Conservation (phyloP, 2,888 invertebrate species). For the Cerastoderma edule region DNA sequence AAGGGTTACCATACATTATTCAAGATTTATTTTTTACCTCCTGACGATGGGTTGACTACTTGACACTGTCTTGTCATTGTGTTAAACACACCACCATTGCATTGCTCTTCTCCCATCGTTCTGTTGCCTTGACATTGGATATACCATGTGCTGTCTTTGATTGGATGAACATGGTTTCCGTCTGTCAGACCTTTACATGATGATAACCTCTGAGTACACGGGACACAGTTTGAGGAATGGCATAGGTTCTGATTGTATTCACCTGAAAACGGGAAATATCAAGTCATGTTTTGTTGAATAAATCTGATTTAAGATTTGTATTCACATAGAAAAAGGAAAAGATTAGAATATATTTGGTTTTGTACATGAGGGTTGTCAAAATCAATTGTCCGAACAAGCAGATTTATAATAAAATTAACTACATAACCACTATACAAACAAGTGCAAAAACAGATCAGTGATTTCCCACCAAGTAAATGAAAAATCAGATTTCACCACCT, state of each 20-base stretch:
- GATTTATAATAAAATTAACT: too few relatives aligned
- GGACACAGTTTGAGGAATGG: constrained; percentile 47
- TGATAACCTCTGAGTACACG: constrained; percentile 51
- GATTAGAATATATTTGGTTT: too few relatives aligned
- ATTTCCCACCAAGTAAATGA: too few relatives aligned
- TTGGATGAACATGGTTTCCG: constrained; percentile 57
- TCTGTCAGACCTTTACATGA: constrained; percentile 60
- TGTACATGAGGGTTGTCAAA: too few relatives aligned
- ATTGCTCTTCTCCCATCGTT: constrained; percentile 54
- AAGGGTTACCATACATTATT: background rate
- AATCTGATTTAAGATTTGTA: too few relatives aligned
- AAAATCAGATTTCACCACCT: too few relatives aligned
- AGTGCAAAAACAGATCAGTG: too few relatives aligned
- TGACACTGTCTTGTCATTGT: constrained; percentile 47
- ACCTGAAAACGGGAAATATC: too few relatives aligned
- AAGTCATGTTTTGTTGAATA: too few relatives aligned
- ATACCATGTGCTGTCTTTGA: constrained; percentile 43
- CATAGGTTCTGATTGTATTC: constrained; percentile 60
- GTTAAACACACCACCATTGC: constrained; percentile 60
- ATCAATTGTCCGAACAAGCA: too few relatives aligned
- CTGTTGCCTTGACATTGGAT: constrained; percentile 60
- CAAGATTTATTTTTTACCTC: background rate
- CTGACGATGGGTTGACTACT: constrained; percentile 15
- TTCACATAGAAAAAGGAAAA: too few relatives aligned
- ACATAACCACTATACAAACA: too few relatives aligned